Percentiles rank a stretch among this genome's conserved stretches.
phyloP scores from a whole-genome alignment of 1,140 invertebrate species.

The Drosophila biarmipes region DNA sequence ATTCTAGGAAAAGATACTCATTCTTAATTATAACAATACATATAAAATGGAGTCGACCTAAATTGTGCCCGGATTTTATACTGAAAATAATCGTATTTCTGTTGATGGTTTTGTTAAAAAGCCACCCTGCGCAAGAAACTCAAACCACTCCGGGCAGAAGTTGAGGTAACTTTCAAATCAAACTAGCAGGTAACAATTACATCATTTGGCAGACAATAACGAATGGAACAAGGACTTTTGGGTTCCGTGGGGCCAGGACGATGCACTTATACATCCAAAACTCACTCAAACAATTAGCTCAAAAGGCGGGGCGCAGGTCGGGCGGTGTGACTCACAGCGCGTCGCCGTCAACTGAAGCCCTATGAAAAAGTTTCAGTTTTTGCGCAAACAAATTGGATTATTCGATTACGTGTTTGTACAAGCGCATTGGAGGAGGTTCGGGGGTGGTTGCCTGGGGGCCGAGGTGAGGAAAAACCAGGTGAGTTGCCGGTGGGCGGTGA shows the following conservation, averaged over 20 bases:
- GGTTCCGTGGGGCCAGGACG: not conserved
- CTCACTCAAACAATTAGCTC: conserved; percentile 71
- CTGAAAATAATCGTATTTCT: too few species aligned
- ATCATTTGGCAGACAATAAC: conserved; percentile 53
- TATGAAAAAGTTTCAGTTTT: conserved; percentile 81
- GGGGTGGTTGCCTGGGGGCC: not conserved
- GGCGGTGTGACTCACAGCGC: conserved; percentile 18
- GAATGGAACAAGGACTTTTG: conserved; percentile 21
- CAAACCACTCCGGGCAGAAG: conserved; percentile 18
- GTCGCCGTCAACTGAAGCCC: conserved; percentile 68
- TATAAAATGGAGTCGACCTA: not conserved
- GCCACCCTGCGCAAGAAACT: not conserved
- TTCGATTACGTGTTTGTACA: conserved; percentile 81
- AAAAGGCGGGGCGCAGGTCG: conserved; percentile 22
- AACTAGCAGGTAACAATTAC: conserved; percentile 56
- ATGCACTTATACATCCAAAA: conserved; percentile 43
- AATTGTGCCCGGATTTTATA: not conserved
- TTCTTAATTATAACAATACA: too few species aligned
- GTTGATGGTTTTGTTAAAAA: not conserved
- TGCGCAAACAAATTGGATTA: conserved; percentile 82
- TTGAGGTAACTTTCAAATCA: conserved; percentile 35
- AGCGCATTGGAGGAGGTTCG: conserved; percentile 36
- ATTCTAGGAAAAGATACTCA: too few species aligned
- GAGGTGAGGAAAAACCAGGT: conserved; percentile 13
- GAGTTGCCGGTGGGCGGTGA: conserved; percentile 7